Conservation (phyloP, 2,888 invertebrate species). For the Philereme transversata region DNA sequence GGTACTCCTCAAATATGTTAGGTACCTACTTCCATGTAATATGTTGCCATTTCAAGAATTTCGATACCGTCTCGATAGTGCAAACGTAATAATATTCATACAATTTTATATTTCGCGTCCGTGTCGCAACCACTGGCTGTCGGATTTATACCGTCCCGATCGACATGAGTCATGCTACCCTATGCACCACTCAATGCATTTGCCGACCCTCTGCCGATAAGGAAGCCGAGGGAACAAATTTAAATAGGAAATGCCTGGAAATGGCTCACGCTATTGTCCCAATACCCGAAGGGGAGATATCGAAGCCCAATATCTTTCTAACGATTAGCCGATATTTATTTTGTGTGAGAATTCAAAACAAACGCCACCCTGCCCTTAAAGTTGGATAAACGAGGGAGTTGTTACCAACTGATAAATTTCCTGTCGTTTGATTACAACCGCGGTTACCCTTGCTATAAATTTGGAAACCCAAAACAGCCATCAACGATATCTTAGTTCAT, state of each 20-base stretch:
- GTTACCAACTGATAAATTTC: conserved; percentile 36
- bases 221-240: conserved; percentile 74
- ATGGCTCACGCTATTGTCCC: conserved; percentile 78
- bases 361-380: conserved; percentile 47
- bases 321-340: conserved; percentile 75
- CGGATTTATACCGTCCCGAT: conserved; percentile 34
- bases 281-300: conserved; percentile 72
- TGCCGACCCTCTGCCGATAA: conserved; percentile 61
- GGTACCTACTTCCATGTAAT: no score
- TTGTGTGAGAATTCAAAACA: conserved; percentile 72
- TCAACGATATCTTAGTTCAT: conserved; percentile 17
- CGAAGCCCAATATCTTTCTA: conserved; percentile 64
- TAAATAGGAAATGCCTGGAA: conserved; percentile 79
- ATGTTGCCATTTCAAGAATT: neutral
- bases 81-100: conserved; percentile 5
- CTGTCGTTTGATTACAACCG: conserved; percentile 28
- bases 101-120: conserved; percentile 1
- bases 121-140: conserved; percentile 7
- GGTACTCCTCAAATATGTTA: no score
- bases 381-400: conserved; percentile 39
- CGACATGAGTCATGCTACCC: conserved; percentile 53
- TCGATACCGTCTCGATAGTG: neutral
- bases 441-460: conserved; percentile 23
- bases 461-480: conserved; percentile 21
- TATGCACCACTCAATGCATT: conserved; percentile 48